These are phyloP conservation scores for Mythimna loreyi DNA, from an alignment of 2,888 invertebrate genomes.

Conservation along the genomic window DNA sequence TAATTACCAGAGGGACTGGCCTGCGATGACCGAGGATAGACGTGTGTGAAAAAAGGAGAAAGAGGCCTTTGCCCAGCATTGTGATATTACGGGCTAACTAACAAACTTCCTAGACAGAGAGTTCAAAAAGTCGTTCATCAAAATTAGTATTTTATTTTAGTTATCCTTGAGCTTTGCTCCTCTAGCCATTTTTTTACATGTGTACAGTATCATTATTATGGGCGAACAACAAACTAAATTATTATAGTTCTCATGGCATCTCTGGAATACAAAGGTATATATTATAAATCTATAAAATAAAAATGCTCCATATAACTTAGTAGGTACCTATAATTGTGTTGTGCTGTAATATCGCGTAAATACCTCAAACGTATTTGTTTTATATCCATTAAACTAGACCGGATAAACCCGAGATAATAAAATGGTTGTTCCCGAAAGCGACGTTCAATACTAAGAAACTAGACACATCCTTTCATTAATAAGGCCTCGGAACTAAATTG, in stretches of 20 bases:
- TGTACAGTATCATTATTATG: background rate
- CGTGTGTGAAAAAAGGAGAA: too few relatives aligned
- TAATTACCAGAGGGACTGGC: too few relatives aligned
- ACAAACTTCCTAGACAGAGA: too few relatives aligned
- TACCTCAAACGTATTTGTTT: background rate
- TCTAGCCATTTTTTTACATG: background rate
- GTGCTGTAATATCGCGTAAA: background rate
- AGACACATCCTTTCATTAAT: constrained; percentile 21
- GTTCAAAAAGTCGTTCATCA: too few relatives aligned
- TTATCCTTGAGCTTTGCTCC: too few relatives aligned
- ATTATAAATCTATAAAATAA: background rate
- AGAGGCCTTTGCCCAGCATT: too few relatives aligned
- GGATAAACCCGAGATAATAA: background rate
- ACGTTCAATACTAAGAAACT: constrained; percentile 16
- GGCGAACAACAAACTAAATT: background rate
- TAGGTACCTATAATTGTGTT: background rate
- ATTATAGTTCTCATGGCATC: background rate
- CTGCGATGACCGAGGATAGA: too few relatives aligned
- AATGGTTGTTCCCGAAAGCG: background rate
- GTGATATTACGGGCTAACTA: too few relatives aligned
- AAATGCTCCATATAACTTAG: background rate
- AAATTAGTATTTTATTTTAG: too few relatives aligned
- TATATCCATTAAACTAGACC: background rate
- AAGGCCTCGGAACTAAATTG: constrained; percentile 26
- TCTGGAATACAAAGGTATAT: background rate